phyloP scores from a whole-genome alignment of 2,888 invertebrate genomes.

The Diaphora mendica region DNA sequence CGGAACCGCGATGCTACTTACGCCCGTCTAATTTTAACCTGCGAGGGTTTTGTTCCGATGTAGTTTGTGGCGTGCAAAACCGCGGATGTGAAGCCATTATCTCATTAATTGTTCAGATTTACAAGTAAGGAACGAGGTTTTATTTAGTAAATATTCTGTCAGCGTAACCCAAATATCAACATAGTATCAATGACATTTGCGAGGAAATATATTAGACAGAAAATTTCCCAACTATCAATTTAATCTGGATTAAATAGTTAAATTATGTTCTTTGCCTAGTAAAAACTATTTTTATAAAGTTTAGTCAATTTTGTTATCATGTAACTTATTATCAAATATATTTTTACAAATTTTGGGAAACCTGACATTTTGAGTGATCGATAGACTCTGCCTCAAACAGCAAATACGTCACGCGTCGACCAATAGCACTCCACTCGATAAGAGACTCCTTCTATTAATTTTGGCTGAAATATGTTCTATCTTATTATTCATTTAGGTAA shows the following conservation, averaged over 20 bases:
- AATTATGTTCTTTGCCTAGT: background rate
- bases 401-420: background rate
- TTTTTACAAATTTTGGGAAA: background rate
- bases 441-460: background rate
- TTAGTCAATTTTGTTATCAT: background rate
- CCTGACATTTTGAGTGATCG: background rate
- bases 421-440: no score
- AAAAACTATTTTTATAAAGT: background rate
- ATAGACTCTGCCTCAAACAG: background rate
- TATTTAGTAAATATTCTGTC: background rate
- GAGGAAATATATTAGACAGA: no score
- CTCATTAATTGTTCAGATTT: background rate
- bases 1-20: conserved; percentile 20
- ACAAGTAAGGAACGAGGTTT: background rate
- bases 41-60: conserved; percentile 23
- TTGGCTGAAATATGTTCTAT: background rate
- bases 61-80: conserved; percentile 22
- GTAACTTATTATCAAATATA: background rate
- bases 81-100: conserved; percentile 7
- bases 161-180: background rate
- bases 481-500: background rate
- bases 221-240: background rate
- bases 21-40: conserved; percentile 18
- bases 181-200: no score
- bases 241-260: background rate